Conservation (phyloP, 2,888 invertebrate species). For the Petrolisthes cinctipes region DNA sequence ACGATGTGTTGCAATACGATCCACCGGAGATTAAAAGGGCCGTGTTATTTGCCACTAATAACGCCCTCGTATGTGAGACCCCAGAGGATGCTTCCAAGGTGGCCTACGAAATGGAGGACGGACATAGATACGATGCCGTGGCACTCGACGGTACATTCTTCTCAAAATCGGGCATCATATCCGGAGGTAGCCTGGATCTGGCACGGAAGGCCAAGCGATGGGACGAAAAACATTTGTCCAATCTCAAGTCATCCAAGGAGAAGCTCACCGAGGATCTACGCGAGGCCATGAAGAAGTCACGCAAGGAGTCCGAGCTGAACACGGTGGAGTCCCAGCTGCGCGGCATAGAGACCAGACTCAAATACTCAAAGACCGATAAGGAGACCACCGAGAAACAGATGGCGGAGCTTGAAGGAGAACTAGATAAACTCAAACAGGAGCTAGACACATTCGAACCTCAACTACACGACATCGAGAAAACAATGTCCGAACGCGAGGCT, state of each 20-base stretch:
- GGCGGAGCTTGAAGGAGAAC: conserved; percentile 77
- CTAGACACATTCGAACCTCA: conserved; percentile 69
- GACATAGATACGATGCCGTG: conserved; percentile 79
- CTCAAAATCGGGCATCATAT: conserved; percentile 98
- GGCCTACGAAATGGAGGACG: conserved; percentile 88
- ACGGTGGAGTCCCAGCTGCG: conserved; percentile 96
- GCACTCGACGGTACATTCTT: conserved; percentile 99
- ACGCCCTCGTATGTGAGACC: conserved; percentile 98
- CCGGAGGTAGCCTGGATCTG: conserved; percentile 94
- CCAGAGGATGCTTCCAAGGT: conserved; percentile 98
- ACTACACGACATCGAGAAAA: conserved; percentile 76
- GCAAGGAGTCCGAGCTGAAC: conserved; percentile 97
- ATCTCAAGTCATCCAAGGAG: conserved; percentile 91
- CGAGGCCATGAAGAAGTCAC: conserved; percentile 93
- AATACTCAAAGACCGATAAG: conserved; percentile 91
- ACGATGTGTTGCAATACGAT: conserved; percentile 96
- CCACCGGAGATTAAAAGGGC: conserved; percentile 95
- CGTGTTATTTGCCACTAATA: conserved; percentile 97
- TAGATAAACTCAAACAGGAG: conserved; percentile 77
- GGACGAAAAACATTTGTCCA: conserved; percentile 98
- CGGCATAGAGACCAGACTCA: conserved; percentile 91
- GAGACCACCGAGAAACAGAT: conserved; percentile 90
- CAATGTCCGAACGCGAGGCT: conserved; percentile 79
- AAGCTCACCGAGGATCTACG: conserved; percentile 92
- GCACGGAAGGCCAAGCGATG: conserved; percentile 97